Evolutionary conservation across 2,113 vertebrate species (phyloP), one percentile per base, ranked within the genome.

Genomic region (Colossoma macropomum): DNA sequence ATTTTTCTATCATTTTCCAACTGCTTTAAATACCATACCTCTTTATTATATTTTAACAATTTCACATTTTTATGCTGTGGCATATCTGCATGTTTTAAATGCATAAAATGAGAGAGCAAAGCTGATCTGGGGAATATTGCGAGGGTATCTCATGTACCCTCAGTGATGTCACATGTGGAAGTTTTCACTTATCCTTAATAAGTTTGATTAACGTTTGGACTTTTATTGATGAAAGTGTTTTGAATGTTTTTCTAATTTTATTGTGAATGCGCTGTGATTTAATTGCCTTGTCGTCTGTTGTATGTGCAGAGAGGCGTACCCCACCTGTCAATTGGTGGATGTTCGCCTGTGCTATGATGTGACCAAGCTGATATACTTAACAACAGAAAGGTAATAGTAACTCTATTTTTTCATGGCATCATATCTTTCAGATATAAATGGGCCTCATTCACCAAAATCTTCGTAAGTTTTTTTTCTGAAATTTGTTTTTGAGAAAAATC

Each of bases 281-380:
- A 21, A 69, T 45, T 34, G 25, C 25, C 54, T 28, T 60, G 30
- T 84, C 3, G 70, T 79, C 34, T 77, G 48, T 50, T 34, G 65
- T 90, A 66, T 77, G 3, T 66, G 1, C 86, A 99, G 98, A 72
- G 94, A 97, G 59, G 98, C 97, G 0, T 99, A 99, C 68, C 97
- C 97, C 1, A 90, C 91, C 0, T 97, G 96, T 38, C 82, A 75
- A 1, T 96, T 99, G 80, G 83, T 91, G 79, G 93, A 96, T 0
- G 96, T 97, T 3, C 95, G 95, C 81, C 86, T 98, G 73, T 96
- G 94, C 72, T 98, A 97, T 0, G 79, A 98, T 0, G 97, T 98
- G 80, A 89, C 96, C 77, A 95, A 91, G 71, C 95, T 99, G 68
- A 96, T 97, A 50, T 3, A 91, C 59, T 91, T 98, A 4, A 95